A percentile compares a stretch with the other conserved stretches of the same genome.
phyloP scores from a whole-genome alignment of 2,888 invertebrate genomes.

The Cerceris rybyensis region DNA sequence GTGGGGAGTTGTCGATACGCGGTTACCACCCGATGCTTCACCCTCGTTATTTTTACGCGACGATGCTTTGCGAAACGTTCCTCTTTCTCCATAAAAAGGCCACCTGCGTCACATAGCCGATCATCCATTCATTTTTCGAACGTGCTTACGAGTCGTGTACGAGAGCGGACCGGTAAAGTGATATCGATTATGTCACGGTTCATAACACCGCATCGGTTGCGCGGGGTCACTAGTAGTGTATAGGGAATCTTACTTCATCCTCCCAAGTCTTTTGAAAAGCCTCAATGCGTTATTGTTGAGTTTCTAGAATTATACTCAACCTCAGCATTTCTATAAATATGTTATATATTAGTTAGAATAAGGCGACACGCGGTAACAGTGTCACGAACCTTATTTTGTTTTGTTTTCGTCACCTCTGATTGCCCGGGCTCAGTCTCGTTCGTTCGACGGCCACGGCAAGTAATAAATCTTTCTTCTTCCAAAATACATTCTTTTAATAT shows the following conservation, averaged over 20 bases:
- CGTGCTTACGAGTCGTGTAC: conserved; percentile 29
- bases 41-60: conserved; percentile 59
- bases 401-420: too few relatives aligned
- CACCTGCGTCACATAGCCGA: conserved; percentile 37
- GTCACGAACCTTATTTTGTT: too few relatives aligned
- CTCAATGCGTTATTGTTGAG: not conserved
- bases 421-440: too few relatives aligned
- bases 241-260: conserved; percentile 35
- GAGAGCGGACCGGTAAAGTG: conserved; percentile 41
- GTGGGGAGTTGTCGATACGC: conserved; percentile 30
- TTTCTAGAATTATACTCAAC: too few relatives aligned
- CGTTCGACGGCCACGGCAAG: too few relatives aligned
- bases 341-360: too few relatives aligned
- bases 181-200: conserved; percentile 51
- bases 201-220: conserved; percentile 30
- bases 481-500: too few relatives aligned
- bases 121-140: conserved; percentile 54
- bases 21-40: conserved; percentile 28
- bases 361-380: too few relatives aligned
- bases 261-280: not conserved
- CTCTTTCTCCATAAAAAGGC: conserved; percentile 37
- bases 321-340: too few relatives aligned
- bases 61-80: conserved; percentile 45
- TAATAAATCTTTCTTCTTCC: too few relatives aligned
- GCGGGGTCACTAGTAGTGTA: conserved; percentile 28